Base-by-base conservation (phyloP, 2,888 invertebrate genomes). In the Campoplex capitator region DNA sequence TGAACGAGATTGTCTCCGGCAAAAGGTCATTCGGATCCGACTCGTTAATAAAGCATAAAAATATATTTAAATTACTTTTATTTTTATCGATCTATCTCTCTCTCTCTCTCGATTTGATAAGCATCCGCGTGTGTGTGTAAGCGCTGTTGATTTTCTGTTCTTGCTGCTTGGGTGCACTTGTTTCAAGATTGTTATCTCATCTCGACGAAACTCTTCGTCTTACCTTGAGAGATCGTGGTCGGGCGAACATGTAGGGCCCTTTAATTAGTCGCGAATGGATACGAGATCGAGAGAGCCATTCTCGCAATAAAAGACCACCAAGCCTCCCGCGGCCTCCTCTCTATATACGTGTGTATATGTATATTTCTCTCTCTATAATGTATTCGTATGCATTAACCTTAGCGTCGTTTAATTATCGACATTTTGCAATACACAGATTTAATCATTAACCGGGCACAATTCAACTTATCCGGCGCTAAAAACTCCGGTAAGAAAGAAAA, bases 181-280 rank as follows among this genome's bases (percentile, higher is more conserved):
- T 81, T 85, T 54, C 54, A 51, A 80, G 85, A 85, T 85, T 54
- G 42, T 85, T 85, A 85, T 85, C 85, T 85, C 75, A 76, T 75
- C 84, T 74, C 85, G 78, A 74, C 51, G 82, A 76, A 56, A 75
- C 80, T 84, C 80, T 48, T n/a, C 65, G 23, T 42, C 80, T 75
- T 85, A 81, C 75, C 81, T 85, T 76, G 85, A 85, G 85, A 85
- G 85, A 85, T 85, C 85, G 85, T 81, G 85, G 65, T 76, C 70
- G 67, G 76, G 78, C 56, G 83, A 80, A 83, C 85, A 88, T 88
- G 85, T 85, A 84, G 83, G 88, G 65, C 80, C 80, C 83, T 88
- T 88, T 88, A 88, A 88, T 88, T 88, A 88, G 88, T 86, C 77
- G 42, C 77, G 74, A 86, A 74, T 56, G 78, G 85, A 81, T 85